A percentile compares a stretch with the other conserved stretches of the same genome.
Conservation (phyloP, 1,140 invertebrate species). For the Archivesica marissinica region DNA sequence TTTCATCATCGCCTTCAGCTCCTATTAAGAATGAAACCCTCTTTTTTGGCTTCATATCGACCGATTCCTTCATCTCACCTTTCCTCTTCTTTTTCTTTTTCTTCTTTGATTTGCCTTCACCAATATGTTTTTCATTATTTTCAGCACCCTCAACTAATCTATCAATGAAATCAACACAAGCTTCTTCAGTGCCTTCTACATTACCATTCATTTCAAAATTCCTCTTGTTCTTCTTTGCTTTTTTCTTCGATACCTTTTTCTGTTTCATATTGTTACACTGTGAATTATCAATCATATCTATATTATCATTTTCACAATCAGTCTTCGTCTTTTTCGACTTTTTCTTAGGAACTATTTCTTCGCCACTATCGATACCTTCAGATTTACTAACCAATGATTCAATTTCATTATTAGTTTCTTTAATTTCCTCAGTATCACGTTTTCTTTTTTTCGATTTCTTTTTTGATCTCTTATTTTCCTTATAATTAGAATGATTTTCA, state of each 20-base stretch:
- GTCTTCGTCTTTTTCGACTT: constrained; percentile 58
- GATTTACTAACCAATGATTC: neutral
- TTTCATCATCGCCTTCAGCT: neutral
- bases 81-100: constrained; percentile 45
- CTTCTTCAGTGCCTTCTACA: neutral
- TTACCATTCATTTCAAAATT: neutral
- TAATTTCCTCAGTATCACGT: neutral
- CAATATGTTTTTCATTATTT: neutral
- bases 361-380: constrained; percentile 17
- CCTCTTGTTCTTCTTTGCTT: constrained; percentile 28
- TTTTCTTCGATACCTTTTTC: constrained; percentile 34
- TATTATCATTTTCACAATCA: neutral
- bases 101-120: constrained; percentile 13
- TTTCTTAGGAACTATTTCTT: constrained; percentile 48
- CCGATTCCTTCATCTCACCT: neutral
- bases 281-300: neutral
- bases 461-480: constrained; percentile 13
- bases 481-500: neutral
- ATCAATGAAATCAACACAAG: neutral
- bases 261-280: neutral
- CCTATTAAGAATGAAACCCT: neutral
- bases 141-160: neutral
- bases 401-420: constrained; percentile 46
- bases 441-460: constrained; percentile 56
- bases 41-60: neutral